Conservation (phyloP, 2,113 vertebrate genomes). For the Odobenus rosmarus region DNA sequence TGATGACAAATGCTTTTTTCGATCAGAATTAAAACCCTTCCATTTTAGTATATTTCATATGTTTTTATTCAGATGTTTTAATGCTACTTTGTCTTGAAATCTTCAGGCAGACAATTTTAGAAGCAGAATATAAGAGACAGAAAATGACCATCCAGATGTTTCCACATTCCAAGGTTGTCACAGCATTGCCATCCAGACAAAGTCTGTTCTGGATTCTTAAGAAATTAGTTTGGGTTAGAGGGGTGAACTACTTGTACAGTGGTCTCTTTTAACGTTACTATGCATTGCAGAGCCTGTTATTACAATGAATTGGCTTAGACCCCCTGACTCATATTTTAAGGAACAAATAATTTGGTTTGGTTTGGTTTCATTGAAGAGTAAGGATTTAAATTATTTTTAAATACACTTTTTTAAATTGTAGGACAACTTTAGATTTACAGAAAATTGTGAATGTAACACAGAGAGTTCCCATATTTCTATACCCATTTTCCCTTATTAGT, state of each 20-base stretch:
- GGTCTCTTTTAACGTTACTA: not conserved
- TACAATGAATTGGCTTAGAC: not conserved
- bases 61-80: not conserved
- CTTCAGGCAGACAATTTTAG: not conserved
- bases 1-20: not conserved
- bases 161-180: not conserved
- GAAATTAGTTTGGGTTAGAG: not conserved
- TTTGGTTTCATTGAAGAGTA: not conserved
- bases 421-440: not conserved
- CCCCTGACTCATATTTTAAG: not conserved
- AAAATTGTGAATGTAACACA: not conserved
- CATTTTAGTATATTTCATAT: not conserved
- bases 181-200: not conserved
- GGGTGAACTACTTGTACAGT: not conserved
- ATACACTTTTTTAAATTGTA: not conserved
- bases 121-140: not conserved
- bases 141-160: not conserved
- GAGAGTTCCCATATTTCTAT: not conserved
- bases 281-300: not conserved
- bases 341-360: not conserved
- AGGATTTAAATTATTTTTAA: conserved; percentile 18
- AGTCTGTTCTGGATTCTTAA: not conserved
- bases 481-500: not conserved
- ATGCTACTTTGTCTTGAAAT: not conserved
- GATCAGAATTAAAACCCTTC: accelerated